Evolutionary conservation across 1,140 invertebrate genomes (phyloP).

Genomic region (Drosophila nasuta): DNA sequence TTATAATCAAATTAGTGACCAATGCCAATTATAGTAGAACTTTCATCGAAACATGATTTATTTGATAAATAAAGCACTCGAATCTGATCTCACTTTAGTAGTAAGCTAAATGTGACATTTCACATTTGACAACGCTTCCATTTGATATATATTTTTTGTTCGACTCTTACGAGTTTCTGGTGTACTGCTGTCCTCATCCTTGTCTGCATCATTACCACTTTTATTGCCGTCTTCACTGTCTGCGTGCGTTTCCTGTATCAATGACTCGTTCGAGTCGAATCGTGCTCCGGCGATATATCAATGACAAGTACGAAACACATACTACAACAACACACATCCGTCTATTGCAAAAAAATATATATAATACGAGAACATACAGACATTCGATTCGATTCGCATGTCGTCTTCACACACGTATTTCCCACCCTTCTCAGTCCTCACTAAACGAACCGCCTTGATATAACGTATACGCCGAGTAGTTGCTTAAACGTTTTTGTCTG

Average conservation of each 20-base stretch:
- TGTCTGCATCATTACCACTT: conserved; percentile 65
- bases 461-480: conserved; percentile 11
- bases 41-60: conserved; percentile 7
- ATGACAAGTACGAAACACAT: conserved; percentile 43
- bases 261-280: conserved; percentile 25
- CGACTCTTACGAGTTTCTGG: conserved; percentile 1
- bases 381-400: conserved; percentile 17
- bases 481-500: conserved; percentile 42
- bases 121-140: conserved; percentile 39
- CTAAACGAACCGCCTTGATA: background rate
- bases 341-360: conserved; percentile 13
- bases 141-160: conserved; percentile 22
- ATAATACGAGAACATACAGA: conserved; percentile 1
- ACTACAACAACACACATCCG: conserved; percentile 13
- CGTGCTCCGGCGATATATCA: conserved; percentile 62
- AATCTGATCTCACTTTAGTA: background rate
- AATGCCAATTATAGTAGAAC: background rate
- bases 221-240: conserved; percentile 68
- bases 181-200: conserved; percentile 16
- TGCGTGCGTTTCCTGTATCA: conserved; percentile 73
- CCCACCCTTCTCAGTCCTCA: background rate
- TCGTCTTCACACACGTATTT: conserved; percentile 10
- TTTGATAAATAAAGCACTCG: conserved; percentile 5
- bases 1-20: conserved; percentile 25
- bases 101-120: conserved; percentile 9